These are phyloP conservation scores for Scophthalmus maximus DNA, from an alignment of 2,113 vertebrate species.

Conservation along the genomic window DNA sequence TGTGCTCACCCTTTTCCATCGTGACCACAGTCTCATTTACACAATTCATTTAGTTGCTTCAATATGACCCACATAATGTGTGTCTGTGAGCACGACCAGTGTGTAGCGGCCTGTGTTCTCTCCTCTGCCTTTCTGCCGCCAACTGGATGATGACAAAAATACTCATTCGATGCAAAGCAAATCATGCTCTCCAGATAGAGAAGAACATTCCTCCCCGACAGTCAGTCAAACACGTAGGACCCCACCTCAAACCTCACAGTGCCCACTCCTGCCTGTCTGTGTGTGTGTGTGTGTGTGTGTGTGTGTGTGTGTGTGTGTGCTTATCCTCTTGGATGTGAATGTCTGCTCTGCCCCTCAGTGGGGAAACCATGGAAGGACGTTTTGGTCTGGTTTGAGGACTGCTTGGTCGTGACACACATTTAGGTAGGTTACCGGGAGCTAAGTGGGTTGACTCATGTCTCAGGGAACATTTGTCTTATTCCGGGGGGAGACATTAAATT, in stretches of 20 bases:
- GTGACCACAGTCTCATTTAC: conserved; percentile 9
- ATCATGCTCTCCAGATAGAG: conserved; percentile 5
- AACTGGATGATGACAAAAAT: background rate
- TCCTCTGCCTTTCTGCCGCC: background rate
- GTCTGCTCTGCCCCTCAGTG: conserved; percentile 80
- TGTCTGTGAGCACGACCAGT: background rate
- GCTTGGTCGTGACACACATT: conserved; percentile 75
- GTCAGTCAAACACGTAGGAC: conserved; percentile 30
- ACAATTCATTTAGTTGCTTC: background rate
- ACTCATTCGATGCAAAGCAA: background rate
- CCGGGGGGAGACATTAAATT: conserved; percentile 42
- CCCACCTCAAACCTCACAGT: conserved; percentile 49
- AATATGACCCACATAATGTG: conserved; percentile 13
- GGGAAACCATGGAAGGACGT: conserved; percentile 75
- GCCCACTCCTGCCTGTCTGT: background rate
- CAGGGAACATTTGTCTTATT: conserved; percentile 31
- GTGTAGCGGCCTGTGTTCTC: too few relatives aligned
- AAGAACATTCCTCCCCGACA: conserved; percentile 15
- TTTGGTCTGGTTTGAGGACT: conserved; percentile 74
- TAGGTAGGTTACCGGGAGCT: conserved; percentile 67
- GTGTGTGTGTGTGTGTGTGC: background rate
- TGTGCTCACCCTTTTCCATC: background rate
- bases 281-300: too few relatives aligned
- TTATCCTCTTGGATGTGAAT: conserved; percentile 31
- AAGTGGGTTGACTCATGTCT: conserved; percentile 64